Base-by-base conservation (phyloP, 1,140 invertebrate species). In the Mycetomoellerius zeteki region DNA sequence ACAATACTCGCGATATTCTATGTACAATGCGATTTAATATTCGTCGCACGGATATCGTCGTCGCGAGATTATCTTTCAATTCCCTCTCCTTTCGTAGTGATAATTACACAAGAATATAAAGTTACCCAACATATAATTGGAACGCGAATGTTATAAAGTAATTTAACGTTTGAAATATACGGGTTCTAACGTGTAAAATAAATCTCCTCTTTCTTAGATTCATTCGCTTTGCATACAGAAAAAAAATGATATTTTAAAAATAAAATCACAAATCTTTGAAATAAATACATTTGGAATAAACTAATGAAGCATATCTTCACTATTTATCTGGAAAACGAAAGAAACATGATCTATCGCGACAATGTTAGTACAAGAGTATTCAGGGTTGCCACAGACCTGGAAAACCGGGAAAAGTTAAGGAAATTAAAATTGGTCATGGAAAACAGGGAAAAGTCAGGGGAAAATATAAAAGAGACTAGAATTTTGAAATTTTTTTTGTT, bases 251-350 rank as follows among this genome's bases (percentile, higher is more conserved):
- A 33, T 80, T 12, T 69, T 37, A 67, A 2, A 54, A 7, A 8
- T 24, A 2, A 81, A 81, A 56, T 19, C 5, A 56, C 3, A 21
- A 65, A n/a, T 33, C 30, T 27, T 33, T 8, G 16, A 71, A 21
- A 71, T 58, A 43, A 43, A 56, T 71, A 24, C 12, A 4, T 78
- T 65, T n/a, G 10, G 30, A 14, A 65, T 30, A 8, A 67, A 80
- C n/a, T n/a, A n/a, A n/a, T n/a, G n/a, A 65, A 69, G n/a, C 4
- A 50, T 30, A 56, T 50, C 12, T 56, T 71, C 5, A 27, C 24
- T 27, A 30, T 50, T 69, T n/a, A n/a, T 50, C 0, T 2, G 50
- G 6, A 30, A 69, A 56, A 78, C n/a, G 14, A 30, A 81, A 81
- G 21, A 81, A 81, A 43, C 10, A 3, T 6, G 5, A 80, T 71